Evolutionary conservation across 2,797 vertebrate genomes (phyloP).

Genomic region (Ambastaia sidthimunki): DNA sequence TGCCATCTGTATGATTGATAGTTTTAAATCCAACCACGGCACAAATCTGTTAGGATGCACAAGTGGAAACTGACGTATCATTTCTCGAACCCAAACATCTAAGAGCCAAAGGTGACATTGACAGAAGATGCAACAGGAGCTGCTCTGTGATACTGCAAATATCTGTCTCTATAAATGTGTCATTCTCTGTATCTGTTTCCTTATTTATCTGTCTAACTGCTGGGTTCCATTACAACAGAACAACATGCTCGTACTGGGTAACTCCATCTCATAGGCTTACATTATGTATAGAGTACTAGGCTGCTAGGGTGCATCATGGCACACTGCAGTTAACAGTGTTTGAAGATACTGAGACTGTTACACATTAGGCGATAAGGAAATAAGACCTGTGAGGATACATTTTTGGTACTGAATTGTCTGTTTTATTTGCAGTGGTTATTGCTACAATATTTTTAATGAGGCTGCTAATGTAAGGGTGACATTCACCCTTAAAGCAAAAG

Average conservation of each 20-base stretch:
- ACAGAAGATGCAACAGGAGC: slow-evolving; percentile 25
- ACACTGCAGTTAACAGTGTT: not conserved
- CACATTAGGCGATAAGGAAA: not conserved
- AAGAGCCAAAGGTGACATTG: slow-evolving; percentile 16
- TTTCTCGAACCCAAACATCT: slow-evolving; percentile 25
- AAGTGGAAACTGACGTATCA: slow-evolving; percentile 3
- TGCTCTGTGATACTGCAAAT: not conserved
- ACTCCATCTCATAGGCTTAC: slow-evolving; percentile 64
- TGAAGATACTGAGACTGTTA: not conserved
- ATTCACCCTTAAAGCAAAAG: not conserved
- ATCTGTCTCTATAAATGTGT: slow-evolving; percentile 19
- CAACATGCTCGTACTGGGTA: slow-evolving; percentile 63
- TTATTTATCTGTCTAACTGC: slow-evolving; percentile 39
- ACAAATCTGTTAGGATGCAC: slow-evolving; percentile 26
- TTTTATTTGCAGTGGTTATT: not conserved
- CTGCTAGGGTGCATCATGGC: not conserved
- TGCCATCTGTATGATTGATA: slow-evolving; percentile 10
- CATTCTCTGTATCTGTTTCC: slow-evolving; percentile 17
- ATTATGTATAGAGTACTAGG: slow-evolving; percentile 69
- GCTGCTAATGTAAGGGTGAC: not conserved
- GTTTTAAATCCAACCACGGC: slow-evolving; percentile 22
- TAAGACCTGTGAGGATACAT: not conserved
- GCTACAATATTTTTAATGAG: not conserved
- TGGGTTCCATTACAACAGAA: slow-evolving; percentile 41
- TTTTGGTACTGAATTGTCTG: not conserved